phyloP scores from a whole-genome alignment of 2,888 invertebrate species.

The Unio delphinus region DNA sequence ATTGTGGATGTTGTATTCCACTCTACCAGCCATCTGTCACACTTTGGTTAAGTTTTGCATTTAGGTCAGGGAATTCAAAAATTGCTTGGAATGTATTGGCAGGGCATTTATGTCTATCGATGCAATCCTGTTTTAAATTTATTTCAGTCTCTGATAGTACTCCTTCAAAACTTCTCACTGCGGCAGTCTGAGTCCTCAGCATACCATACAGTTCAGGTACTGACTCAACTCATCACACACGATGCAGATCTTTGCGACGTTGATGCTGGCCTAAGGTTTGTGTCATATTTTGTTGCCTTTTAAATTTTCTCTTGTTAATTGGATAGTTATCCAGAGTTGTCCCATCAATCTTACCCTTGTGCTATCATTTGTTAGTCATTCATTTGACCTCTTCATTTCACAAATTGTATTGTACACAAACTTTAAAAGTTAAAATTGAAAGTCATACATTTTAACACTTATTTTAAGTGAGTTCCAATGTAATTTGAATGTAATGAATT shows the following conservation, averaged over 20 bases:
- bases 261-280: conserved; percentile 2
- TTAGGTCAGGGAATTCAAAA: no score
- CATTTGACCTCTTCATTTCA: neutral
- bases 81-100: no score
- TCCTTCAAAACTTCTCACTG: conserved; percentile 71
- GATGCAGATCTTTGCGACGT: conserved; percentile 42
- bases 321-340: no score
- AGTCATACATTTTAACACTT: no score
- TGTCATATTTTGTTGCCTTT: neutral
- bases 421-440: no score
- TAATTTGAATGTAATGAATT: no score
- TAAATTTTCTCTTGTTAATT: neutral
- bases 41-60: no score
- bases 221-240: conserved; percentile 66
- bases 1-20: no score
- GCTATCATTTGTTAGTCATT: neutral
- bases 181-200: conserved; percentile 72
- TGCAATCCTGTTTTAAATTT: conserved; percentile 1
- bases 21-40: no score
- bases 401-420: no score
- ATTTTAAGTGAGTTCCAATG: no score
- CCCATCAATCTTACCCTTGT: no score
- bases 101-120: neutral
- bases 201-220: conserved; percentile 65
- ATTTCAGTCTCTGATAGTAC: conserved; percentile 70